Base-by-base conservation (phyloP, 2,797 vertebrate genomes). In the Neosalanx taihuensis region DNA sequence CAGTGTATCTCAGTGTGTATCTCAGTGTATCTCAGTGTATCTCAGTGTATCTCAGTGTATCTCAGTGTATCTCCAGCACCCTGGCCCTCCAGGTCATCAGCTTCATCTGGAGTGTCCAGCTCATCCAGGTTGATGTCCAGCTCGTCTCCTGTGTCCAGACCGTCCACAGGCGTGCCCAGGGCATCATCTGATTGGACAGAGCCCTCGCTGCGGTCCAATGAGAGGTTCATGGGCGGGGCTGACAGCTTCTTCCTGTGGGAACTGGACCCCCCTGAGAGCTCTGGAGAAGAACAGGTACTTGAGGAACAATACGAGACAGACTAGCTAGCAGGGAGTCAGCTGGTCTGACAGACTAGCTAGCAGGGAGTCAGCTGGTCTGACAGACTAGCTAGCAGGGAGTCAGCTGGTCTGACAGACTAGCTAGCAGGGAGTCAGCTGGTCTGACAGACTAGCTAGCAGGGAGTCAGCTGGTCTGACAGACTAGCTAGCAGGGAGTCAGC, bases 61-160 rank as follows among this genome's bases (percentile, higher is more conserved):
- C n/a, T n/a, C n/a, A 37, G 18, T 23, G 41, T 46, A 20, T 49
- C 2, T 30, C 5, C 61, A 79, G 81, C 75, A 70, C 81, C 81
- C 6, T 86, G 90, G 71, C 84, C 86, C 65, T 90, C 80, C 60
- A 95, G 94, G 33, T 98, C 96, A 72, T 98, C 95, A 0, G 90
- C 94, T 82, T 99, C 97, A 64, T 99, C 96, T 0, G 96, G 94
- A 3, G 96, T 98, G 72, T 99, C 96, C 51, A 98, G 90, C 57
- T 97, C 97, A 77, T 99, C 96, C 51, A 91, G 67, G 57, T 91
- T 90, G 51, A 90, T 79, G 71, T 93, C 90, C 46, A 98, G 92
- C 56, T 97, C 95, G 76, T 96, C 95, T 62, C 94, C 94, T 2
- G 96, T 97, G 76, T 97, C 96, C 81, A 96, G 91, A 51, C 92